phyloP scores from a whole-genome alignment of 2,797 vertebrate species.

The Hemibagrus guttatus region DNA sequence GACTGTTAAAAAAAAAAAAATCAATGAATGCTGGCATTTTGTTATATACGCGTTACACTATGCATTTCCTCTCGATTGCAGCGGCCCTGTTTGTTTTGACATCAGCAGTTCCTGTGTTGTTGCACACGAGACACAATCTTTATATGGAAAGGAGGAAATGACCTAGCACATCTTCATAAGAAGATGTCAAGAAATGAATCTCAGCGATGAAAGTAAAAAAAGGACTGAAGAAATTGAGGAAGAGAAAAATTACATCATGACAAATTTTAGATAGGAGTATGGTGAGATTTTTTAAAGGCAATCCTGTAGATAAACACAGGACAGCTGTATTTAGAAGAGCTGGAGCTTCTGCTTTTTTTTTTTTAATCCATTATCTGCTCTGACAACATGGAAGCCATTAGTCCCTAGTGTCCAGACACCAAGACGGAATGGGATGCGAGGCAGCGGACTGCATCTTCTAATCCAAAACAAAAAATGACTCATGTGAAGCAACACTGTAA shows the following conservation, averaged over 20 bases:
- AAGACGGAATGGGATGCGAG: conserved; percentile 8
- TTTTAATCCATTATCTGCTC: conserved; percentile 72
- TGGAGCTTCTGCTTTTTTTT: conserved; percentile 65
- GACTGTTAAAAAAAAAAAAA: not conserved
- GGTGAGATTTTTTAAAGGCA: conserved; percentile 69
- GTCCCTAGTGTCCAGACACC: conserved; percentile 51
- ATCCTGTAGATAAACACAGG: conserved; percentile 75
- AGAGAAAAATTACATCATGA: conserved; percentile 74
- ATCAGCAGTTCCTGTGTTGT: conserved; percentile 49
- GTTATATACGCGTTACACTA: not conserved
- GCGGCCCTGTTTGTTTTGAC: conserved; percentile 52
- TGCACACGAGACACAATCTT: conserved; percentile 64
- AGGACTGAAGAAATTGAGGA: conserved; percentile 12
- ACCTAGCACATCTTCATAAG: conserved; percentile 54
- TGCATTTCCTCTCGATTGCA: conserved; percentile 38
- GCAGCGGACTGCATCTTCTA: not conserved
- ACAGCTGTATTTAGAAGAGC: conserved; percentile 80
- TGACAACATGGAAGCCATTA: conserved; percentile 56
- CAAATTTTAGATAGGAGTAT: conserved; percentile 70
- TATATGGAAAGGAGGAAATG: conserved; percentile 73
- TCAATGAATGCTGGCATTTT: not conserved
- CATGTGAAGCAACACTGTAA: conserved; percentile 19
- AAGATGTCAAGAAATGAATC: conserved; percentile 70
- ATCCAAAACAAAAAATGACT: not conserved
- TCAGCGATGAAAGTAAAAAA: conserved; percentile 36